These are phyloP conservation scores for Pipa parva DNA, from an alignment of 2,113 vertebrate species.

Conservation along the genomic window DNA sequence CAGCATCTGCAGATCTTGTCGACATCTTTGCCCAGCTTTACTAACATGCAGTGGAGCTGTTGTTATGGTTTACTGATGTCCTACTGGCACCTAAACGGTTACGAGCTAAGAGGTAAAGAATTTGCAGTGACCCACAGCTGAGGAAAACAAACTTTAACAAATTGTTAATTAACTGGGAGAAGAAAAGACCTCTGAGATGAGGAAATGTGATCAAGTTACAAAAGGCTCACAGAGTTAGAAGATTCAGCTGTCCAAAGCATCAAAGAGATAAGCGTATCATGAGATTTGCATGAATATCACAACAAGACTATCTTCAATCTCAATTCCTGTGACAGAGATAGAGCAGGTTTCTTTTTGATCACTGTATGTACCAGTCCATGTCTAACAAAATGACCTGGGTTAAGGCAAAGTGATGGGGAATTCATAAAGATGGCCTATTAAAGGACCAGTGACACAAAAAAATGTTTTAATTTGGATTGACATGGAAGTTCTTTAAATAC, in stretches of 20 bases:
- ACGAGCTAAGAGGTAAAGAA: not conserved
- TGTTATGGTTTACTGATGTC: too few relatives aligned
- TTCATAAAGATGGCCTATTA: too few relatives aligned
- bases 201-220: not conserved
- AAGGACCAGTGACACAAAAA: too few relatives aligned
- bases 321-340: not conserved
- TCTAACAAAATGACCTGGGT: too few relatives aligned
- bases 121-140: conserved; percentile 3
- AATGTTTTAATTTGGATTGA: too few relatives aligned
- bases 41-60: too few relatives aligned
- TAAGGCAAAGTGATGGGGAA: too few relatives aligned
- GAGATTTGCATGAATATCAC: not conserved
- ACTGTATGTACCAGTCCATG: too few relatives aligned
- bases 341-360: not conserved
- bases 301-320: not conserved
- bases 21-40: too few relatives aligned
- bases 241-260: conserved; percentile 1
- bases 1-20: too few relatives aligned
- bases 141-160: conserved; percentile 2
- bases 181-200: not conserved
- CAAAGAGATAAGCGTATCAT: not conserved
- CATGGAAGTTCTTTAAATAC: too few relatives aligned
- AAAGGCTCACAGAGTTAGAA: not conserved
- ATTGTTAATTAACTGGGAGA: conserved; percentile 9
- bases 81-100: not conserved